Base-by-base conservation (phyloP, 2,113 vertebrate species). In the Vidua macroura region DNA sequence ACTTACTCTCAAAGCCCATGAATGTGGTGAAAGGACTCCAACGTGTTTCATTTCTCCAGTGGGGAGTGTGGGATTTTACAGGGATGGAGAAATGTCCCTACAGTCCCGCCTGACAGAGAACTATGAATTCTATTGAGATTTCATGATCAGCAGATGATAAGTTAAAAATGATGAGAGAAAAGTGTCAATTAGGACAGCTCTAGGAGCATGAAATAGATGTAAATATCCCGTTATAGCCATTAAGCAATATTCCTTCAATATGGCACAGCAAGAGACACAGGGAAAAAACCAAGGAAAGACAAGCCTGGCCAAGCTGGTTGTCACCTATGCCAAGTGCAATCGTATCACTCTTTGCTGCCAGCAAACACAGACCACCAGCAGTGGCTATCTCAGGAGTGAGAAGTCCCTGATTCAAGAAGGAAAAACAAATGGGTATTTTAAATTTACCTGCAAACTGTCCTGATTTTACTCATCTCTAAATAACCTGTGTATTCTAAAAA, bases 381-480 rank as follows among this genome's bases (percentile, higher is more conserved):
- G 5, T 53, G 41, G 4, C 19, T 31, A 8, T 53, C 58, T 86
- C n/a, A 51, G 63, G 83, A 93, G 15, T 33, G 53, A 68, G 14
- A 31, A 48, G 35, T 16, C 39, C 31, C 20, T 76, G 12, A 62
- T 56, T 66, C 53, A 83, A 83, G 37, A 66, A 66, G 15, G 12
- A 90, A 83, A 77, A 82, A 18, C 21, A 70, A 76, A 70, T 17
- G 7, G 2, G 5, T 63, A 9, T 28, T 85, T 95, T 80, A 80
- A 92, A 84, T 7, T 13, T 49, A 33, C 21, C n/a, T 69, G 31
- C 15, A 72, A 86, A 52, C 31, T 68, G 14, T 18, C 27, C 39
- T 67, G 52, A 44, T 27, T 59, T 74, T 60, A 27, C 13, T 75
- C 0, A 0, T n/a, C 7, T 23, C 13, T 27, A 69, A 19, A n/a